These are phyloP conservation scores for Aeoliscus strigatus DNA, from an alignment of 2,797 vertebrate genomes.

Conservation along the genomic window DNA sequence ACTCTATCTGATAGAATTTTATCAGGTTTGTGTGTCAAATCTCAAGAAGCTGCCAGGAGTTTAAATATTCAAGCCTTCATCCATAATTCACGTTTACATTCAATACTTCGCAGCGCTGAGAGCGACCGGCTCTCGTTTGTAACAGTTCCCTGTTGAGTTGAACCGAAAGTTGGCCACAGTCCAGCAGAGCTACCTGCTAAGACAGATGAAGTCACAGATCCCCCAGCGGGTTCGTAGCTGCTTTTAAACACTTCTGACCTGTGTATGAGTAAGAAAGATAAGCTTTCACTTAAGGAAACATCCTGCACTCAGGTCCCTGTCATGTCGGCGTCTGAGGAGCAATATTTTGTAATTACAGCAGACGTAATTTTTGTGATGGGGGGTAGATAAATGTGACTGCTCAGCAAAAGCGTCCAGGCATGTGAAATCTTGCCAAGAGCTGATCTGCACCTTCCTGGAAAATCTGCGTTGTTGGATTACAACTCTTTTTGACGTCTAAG, in stretches of 20 bases:
- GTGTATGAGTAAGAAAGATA: conserved; percentile 39
- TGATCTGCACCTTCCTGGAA: conserved; percentile 14
- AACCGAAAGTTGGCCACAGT: conserved; percentile 33
- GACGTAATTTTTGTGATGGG: conserved; percentile 37
- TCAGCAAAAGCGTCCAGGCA: conserved; percentile 33
- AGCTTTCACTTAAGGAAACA: conserved; percentile 5
- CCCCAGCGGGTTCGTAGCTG: conserved; percentile 34
- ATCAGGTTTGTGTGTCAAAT: conserved; percentile 21
- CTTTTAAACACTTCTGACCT: conserved; percentile 42
- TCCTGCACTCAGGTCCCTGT: conserved; percentile 12
- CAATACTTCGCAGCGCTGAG: conserved; percentile 4
- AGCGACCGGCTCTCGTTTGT: conserved; percentile 29
- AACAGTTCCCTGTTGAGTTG: conserved; percentile 29
- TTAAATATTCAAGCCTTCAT: conserved; percentile 43
- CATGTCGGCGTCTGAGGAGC: conserved; percentile 15
- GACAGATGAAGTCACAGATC: conserved; percentile 39
- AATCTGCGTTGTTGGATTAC: conserved; percentile 18
- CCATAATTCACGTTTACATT: conserved; percentile 46
- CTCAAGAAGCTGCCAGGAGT: conserved; percentile 25
- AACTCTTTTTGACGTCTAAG: conserved; percentile 22
- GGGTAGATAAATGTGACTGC: conserved; percentile 31
- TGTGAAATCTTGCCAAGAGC: conserved; percentile 32
- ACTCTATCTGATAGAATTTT: conserved; percentile 24
- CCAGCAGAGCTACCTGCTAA: conserved; percentile 51
- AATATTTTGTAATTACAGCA: conserved; percentile 30